Base-by-base conservation (phyloP, 2,113 vertebrate species). In the Capricornis sumatraensis region DNA sequence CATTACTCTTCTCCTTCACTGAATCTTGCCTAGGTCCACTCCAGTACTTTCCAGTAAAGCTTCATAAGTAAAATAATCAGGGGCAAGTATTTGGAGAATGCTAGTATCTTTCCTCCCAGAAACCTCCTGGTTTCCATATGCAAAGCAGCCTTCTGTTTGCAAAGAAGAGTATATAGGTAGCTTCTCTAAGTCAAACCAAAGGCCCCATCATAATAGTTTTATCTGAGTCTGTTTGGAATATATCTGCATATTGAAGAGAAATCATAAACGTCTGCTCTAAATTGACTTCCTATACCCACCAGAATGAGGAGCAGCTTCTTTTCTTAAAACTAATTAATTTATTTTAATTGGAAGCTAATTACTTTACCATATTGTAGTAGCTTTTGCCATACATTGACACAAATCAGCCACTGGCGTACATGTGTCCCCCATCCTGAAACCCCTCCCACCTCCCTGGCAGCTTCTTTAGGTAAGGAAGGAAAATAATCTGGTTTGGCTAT, bases 401-500 rank as follows among this genome's bases (percentile, higher is more conserved):
- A 0, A 40, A 71, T 40, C 67, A 71, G 67, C 19, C 19, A 71
- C 10, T 1, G 0, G 19, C 23, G n/a, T 71, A 71, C 67, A 40
- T 2, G 2, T 71, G 19, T 40, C n/a, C 19, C 67, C n/a, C n/a
- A 71, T 40, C 67, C n/a, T 12, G 19, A 71, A 71, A 2, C 19
- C 2, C n/a, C n/a, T 71, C 19, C 67, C n/a, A 12, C 19, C 10
- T 40, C 67, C 19, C 67, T 33, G 45, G 16, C 16, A 50, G 45
- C 19, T 84, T 83, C 92, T 98, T 87, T 60, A 96, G 83, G 40
- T 84, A 79, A 95, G 64, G 62, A 84, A 47, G 25, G 83, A 96
- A 74, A 94, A 23, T 91, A 92, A 57, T 50, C 87, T 96, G 81
- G 52, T 89, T 90, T 67, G 74, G 58, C 64, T 78, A n/a, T 82